Evolutionary conservation across 1,140 invertebrate genomes (phyloP).

Genomic region (Tribolium castaneum): DNA sequence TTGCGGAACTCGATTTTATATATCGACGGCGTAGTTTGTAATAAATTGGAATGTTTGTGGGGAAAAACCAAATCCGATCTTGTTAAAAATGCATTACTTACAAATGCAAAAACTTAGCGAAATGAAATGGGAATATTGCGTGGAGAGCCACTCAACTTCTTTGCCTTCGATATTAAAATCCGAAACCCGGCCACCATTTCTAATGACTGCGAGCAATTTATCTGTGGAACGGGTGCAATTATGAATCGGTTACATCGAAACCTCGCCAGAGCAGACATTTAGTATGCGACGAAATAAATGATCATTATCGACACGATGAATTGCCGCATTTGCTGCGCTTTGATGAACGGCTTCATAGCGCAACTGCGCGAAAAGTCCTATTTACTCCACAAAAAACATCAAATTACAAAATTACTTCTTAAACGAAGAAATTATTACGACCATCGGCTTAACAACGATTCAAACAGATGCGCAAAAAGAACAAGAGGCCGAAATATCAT

Average conservation of each 20-base stretch:
- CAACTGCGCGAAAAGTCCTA: background rate
- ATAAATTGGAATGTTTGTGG: background rate
- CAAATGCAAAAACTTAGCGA: slow-evolving; percentile 2
- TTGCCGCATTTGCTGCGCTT: slow-evolving; percentile 20
- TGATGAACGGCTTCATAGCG: slow-evolving; percentile 1
- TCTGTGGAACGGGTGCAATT: slow-evolving; percentile 32
- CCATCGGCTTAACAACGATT: too few relatives aligned
- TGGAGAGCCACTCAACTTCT: background rate
- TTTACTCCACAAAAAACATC: background rate
- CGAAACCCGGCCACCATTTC: background rate
- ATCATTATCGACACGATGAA: slow-evolving; percentile 31
- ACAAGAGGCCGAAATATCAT: too few relatives aligned
- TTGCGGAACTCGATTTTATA: background rate
- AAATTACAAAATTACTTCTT: too few relatives aligned
- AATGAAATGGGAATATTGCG: background rate
- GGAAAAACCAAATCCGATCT: slow-evolving; percentile 4
- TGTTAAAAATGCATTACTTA: slow-evolving; percentile 34
- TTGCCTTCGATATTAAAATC: slow-evolving; percentile 26
- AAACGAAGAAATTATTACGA: too few relatives aligned
- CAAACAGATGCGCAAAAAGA: too few relatives aligned
- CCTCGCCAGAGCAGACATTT: background rate
- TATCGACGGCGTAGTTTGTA: background rate
- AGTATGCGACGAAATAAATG: slow-evolving; percentile 36
- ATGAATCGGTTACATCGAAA: slow-evolving; percentile 28
- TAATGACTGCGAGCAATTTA: slow-evolving; percentile 25